Evolutionary conservation across 2,888 invertebrate species (phyloP), one percentile per base, ranked within the genome.

Genomic region (Ophioninae sp.): DNA sequence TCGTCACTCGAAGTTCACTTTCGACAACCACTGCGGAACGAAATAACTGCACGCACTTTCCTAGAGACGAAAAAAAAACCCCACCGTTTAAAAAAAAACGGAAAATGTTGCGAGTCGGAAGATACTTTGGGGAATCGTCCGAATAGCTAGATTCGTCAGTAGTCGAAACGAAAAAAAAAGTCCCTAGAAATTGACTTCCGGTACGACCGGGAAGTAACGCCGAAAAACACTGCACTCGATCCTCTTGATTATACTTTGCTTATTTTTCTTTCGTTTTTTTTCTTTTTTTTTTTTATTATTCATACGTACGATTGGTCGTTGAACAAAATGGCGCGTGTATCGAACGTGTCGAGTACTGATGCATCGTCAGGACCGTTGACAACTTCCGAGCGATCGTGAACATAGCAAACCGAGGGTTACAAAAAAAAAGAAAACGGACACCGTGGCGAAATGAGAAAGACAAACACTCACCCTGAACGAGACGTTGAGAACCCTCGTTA

Each of bases 401-500:
- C 6, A 50, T 13, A 13, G 17, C 23, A 23, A 30, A 2, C 39
- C 21, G 7, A 0, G n/a, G 7, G 7, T 39, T 44, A 13, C 7
- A 39, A n/a, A 41, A 61, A 73, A 17, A 21, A 62, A 62, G 30
- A 44, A 56, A 30, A 10, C 8, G 39, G 20, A 39, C 6, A 41
- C 7, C 20, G 37, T 41, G 67, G 17, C 17, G 17, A 17, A 50
- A 50, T 50, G 50, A 50, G 50, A 50, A 50, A 50, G 17, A 2
- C 17, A 50, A 50, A 41, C 50, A 50, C 50, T 50, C 50, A 50
- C 50, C 50, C 17, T 13, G 70, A 41, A 65, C 70, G 59, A 59
- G 30, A 67, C 30, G 37, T 8, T 70, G n/a, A 44, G 73, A 68
- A 44, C 65, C 20, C 57, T 73, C 10, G 57, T 13, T 20, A 21